Evolutionary conservation across 2,113 vertebrate genomes (phyloP), one percentile per base, ranked within the genome.

Genomic region (Petaurus breviceps): DNA sequence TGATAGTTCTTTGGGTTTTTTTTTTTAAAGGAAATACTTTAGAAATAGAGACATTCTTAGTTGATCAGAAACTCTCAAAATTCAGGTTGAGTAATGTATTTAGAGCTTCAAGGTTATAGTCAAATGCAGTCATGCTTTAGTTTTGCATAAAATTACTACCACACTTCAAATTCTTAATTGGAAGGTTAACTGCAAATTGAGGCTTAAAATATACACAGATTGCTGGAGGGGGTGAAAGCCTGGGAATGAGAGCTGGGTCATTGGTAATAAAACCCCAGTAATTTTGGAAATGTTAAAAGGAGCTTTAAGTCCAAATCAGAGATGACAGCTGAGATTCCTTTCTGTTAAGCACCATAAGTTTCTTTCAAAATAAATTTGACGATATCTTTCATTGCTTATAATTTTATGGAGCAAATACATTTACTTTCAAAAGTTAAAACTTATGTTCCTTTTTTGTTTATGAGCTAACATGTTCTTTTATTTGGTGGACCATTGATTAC

Each of bases 271-370:
- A 91, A 55, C 94, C 50, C 93, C 92, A 0, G 0, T 95, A 95
- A 77, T 95, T 51, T 92, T 95, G 37, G 31, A 97, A 96, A 93
- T 97, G 84, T 50, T 94, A 93, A 96, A 94, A 91, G 52, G 68
- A 92, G 0, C 0, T 90, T 90, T 54, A 94, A 96, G 94, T 7
- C 89, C 24, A 96, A 51, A 84, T 49, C 93, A 0, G 93, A 95
- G 16, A 94, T 43, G 77, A 47, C 37, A 91, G 90, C 4, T 8
- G 26, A 54, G 37, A 92, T 43, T 84, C 3, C 4, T 95, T 50
- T 92, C 49, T 26, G 37, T 49, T 5, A 8, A 61, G n/a, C 28
- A n/a, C 28, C 43, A 22, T 50, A 28, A 95, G 52, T 11, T 96
- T 91, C 61, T 96, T 91, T 90, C 43, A 91, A 1, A 53, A 16